Percentiles rank a stretch among this genome's conserved stretches.
phyloP scores from a whole-genome alignment of 2,888 invertebrate genomes.

The Tetropium fuscum region DNA sequence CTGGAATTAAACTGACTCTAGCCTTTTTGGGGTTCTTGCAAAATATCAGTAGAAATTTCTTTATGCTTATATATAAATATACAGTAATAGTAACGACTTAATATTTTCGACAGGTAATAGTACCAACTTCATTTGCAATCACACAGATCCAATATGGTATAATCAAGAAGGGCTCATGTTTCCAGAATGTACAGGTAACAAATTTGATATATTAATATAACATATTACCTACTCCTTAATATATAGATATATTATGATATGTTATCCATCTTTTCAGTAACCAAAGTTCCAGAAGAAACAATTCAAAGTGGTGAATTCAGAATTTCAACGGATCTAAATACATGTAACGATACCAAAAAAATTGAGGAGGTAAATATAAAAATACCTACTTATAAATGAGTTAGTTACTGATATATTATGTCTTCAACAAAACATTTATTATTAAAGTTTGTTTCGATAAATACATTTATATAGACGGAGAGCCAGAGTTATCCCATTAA shows the following conservation, averaged over 20 bases:
- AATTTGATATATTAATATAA: slow-evolving; percentile 43
- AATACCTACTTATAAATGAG: no score
- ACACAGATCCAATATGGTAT: slow-evolving; percentile 62
- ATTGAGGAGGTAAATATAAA: slow-evolving; percentile 59
- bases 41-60: no score
- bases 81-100: not conserved
- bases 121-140: slow-evolving; percentile 55
- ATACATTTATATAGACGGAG: no score
- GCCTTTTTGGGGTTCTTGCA: no score
- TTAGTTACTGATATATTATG: no score
- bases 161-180: slow-evolving; percentile 61
- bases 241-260: slow-evolving; percentile 7
- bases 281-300: slow-evolving; percentile 66
- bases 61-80: not conserved
- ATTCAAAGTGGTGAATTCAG: slow-evolving; percentile 64
- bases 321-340: slow-evolving; percentile 51
- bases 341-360: slow-evolving; percentile 65
- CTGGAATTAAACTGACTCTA: no score
- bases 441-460: no score
- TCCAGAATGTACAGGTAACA: slow-evolving; percentile 70
- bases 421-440: no score
- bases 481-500: no score
- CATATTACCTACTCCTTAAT: not conserved
- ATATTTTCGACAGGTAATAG: slow-evolving; percentile 28
- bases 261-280: slow-evolving; percentile 58